Evolutionary conservation across 1,140 invertebrate genomes (phyloP).

Genomic region (Brachionus calyciflorus): DNA sequence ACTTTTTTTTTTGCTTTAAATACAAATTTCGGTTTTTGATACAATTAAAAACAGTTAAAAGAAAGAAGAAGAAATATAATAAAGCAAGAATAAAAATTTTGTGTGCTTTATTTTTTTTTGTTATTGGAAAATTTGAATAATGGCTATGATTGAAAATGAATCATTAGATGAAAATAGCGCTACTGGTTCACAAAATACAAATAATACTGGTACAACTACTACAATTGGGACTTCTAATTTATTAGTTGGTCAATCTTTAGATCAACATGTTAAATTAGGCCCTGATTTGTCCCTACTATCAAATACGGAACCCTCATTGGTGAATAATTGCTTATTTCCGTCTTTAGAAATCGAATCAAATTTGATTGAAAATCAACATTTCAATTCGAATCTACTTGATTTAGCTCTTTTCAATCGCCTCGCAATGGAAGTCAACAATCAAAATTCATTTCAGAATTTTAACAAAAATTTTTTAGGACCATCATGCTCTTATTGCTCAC

Average conservation of each 20-base stretch:
- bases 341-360: background rate
- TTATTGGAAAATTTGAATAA: background rate
- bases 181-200: background rate
- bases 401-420: conserved; percentile 3
- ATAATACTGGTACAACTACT: background rate
- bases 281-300: background rate
- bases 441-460: background rate
- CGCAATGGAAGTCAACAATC: background rate
- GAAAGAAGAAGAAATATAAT: background rate
- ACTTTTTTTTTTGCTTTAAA: background rate
- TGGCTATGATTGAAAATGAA: conserved; percentile 44
- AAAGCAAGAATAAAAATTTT: background rate
- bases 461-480: background rate
- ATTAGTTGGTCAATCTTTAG: background rate
- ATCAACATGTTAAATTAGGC: background rate
- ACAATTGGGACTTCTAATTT: no score
- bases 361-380: background rate
- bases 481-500: conserved; percentile 17
- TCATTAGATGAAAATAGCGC: background rate
- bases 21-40: no score
- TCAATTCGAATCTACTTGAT: conserved; percentile 4
- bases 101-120: background rate
- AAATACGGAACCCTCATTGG: background rate
- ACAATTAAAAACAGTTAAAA: no score
- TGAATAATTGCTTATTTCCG: conserved; percentile 3